These are phyloP conservation scores for Drosophila jambulina DNA, from an alignment of 1,140 invertebrate species.

Conservation along the genomic window DNA sequence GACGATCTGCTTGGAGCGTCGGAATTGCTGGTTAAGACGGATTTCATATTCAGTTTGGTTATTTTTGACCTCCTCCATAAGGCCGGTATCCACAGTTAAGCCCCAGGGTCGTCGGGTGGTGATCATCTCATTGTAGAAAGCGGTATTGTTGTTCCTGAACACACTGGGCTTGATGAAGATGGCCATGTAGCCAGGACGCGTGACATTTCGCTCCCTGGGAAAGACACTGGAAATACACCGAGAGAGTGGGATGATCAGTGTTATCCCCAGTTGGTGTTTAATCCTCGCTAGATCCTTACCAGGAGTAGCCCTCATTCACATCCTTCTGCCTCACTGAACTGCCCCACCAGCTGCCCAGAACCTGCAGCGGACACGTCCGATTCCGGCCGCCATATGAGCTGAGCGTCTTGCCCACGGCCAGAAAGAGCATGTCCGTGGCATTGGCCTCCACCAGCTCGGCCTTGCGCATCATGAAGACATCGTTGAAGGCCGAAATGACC, in stretches of 20 bases:
- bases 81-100: neutral
- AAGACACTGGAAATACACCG: conserved; percentile 54
- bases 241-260: neutral
- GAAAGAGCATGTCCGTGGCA: conserved; percentile 58
- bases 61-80: conserved; percentile 6
- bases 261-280: neutral
- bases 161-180: conserved; percentile 65
- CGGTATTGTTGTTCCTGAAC: conserved; percentile 55
- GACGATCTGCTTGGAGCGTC: neutral
- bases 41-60: neutral
- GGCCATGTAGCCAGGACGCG: conserved; percentile 58
- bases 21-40: neutral
- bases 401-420: conserved; percentile 52
- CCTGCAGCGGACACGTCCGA: conserved; percentile 52
- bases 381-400: conserved; percentile 40
- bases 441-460: conserved; percentile 62
- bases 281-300: conserved; percentile 25
- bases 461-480: conserved; percentile 66
- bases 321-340: neutral
- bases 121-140: conserved; percentile 38
- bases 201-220: conserved; percentile 45
- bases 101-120: conserved; percentile 67
- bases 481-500: conserved; percentile 65
- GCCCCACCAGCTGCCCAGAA: conserved; percentile 69
- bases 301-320: conserved; percentile 1